Evolutionary conservation across 2,888 invertebrate genomes (phyloP).

Genomic region (Cerastoderma edule): DNA sequence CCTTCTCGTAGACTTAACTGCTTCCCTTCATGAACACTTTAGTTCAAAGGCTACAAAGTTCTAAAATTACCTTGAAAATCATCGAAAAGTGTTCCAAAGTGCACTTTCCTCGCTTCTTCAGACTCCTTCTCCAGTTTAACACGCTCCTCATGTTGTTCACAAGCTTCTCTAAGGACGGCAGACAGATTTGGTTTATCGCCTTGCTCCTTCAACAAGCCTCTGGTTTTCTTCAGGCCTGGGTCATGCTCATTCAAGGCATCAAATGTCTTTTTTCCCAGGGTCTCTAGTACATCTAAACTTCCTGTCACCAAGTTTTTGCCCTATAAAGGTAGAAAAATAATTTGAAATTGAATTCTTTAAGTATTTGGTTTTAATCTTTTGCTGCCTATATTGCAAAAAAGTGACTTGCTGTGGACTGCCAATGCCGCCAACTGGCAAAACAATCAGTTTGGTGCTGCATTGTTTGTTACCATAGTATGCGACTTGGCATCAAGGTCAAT

Average conservation of each 20-base stretch:
- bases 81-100: slow-evolving; percentile 90
- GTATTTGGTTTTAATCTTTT: no score
- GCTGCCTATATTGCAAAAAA: no score
- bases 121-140: slow-evolving; percentile 84
- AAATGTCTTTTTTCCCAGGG: slow-evolving; percentile 97
- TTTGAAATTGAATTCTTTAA: no score
- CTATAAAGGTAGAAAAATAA: slow-evolving; percentile 48
- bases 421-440: no score
- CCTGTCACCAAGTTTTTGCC: slow-evolving; percentile 81
- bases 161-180: slow-evolving; percentile 89
- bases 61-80: slow-evolving; percentile 89
- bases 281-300: slow-evolving; percentile 91
- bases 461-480: no score
- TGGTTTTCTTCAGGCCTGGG: slow-evolving; percentile 91
- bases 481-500: no score
- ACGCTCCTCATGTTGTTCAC: slow-evolving; percentile 86
- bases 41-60: not conserved
- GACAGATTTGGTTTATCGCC: slow-evolving; percentile 82
- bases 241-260: slow-evolving; percentile 96
- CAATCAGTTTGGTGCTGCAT: no score
- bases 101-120: slow-evolving; percentile 87
- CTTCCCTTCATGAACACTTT: no score
- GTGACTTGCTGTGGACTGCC: not conserved
- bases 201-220: slow-evolving; percentile 86
- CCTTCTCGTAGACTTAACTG: no score